Conservation (phyloP, 2,888 invertebrate genomes). For the Rapana venosa region DNA sequence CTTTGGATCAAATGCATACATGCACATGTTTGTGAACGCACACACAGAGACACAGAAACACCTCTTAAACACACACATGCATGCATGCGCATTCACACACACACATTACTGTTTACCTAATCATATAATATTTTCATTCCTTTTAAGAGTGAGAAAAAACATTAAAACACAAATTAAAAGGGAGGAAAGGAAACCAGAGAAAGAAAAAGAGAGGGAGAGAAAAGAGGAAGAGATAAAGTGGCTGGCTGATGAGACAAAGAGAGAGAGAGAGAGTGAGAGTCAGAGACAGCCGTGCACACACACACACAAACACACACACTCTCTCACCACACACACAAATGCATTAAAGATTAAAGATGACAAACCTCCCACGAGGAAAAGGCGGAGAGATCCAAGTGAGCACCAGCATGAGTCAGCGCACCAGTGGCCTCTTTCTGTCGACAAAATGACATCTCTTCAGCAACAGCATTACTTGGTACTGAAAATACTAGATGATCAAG, state of each 20-base stretch:
- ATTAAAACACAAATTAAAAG: neutral
- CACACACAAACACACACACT: slow-evolving; percentile 41
- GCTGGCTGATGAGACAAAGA: slow-evolving; percentile 96
- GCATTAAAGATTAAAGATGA: too few relatives aligned
- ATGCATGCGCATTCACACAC: neutral
- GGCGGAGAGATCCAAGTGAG: slow-evolving; percentile 97
- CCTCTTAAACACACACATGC: neutral
- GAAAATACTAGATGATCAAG: too few relatives aligned
- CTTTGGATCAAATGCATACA: too few relatives aligned
- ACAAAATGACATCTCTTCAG: too few relatives aligned
- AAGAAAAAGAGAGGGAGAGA: neutral
- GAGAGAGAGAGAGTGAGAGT: slow-evolving; percentile 57
- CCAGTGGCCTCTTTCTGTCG: slow-evolving; percentile 86
- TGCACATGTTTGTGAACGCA: too few relatives aligned
- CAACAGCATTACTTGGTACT: too few relatives aligned
- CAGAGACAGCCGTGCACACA: slow-evolving; percentile 54
- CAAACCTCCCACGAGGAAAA: slow-evolving; percentile 87
- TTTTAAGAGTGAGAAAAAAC: neutral
- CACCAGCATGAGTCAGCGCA: slow-evolving; percentile 94
- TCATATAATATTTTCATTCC: neutral
- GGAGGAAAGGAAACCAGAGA: neutral
- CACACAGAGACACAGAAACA: neutral
- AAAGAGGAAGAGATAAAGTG: slow-evolving; percentile 53
- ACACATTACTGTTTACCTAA: neutral
- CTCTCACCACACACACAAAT: slow-evolving; percentile 37